These are phyloP conservation scores for Apotomis capreana DNA, from an alignment of 2,888 invertebrate genomes.

Conservation along the genomic window DNA sequence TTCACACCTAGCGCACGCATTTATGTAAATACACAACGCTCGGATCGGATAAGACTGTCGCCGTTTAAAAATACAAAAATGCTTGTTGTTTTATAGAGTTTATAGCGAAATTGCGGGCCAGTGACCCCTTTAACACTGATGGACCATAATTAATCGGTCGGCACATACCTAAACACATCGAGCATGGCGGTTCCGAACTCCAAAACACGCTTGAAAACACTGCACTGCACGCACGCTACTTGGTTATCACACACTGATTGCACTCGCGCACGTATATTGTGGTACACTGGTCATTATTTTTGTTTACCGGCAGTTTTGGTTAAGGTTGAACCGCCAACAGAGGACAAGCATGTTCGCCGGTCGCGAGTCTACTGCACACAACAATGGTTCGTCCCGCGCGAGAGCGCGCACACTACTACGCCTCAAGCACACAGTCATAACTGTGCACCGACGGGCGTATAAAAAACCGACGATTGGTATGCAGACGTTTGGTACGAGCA, in stretches of 20 bases:
- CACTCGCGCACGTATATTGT: conserved; percentile 75
- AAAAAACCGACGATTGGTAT: conserved; percentile 84
- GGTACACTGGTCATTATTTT: conserved; percentile 79
- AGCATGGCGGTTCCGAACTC: conserved; percentile 75
- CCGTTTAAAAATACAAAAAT: conserved; percentile 67
- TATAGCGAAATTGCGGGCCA: conserved; percentile 72
- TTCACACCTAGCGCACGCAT: conserved; percentile 38
- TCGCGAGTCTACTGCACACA: conserved; percentile 70
- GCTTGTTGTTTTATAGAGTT: conserved; percentile 51
- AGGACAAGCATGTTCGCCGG: conserved; percentile 64
- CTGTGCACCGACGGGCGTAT: conserved; percentile 75
- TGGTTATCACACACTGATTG: conserved; percentile 81
- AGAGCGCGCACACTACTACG: conserved; percentile 64
- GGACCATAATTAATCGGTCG: conserved; percentile 77
- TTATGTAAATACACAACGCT: conserved; percentile 46
- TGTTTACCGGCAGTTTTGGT: conserved; percentile 76
- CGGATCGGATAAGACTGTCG: conserved; percentile 56
- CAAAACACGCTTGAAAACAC: conserved; percentile 75
- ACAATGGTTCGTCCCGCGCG: conserved; percentile 30
- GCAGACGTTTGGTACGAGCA: conserved; percentile 83
- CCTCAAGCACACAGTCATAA: conserved; percentile 64
- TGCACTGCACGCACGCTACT: conserved; percentile 79
- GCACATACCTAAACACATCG: conserved; percentile 80
- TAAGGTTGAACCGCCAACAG: conserved; percentile 56
- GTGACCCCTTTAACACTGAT: conserved; percentile 73